A percentile compares a stretch with the other conserved stretches of the same genome.
phyloP scores from a whole-genome alignment of 2,797 vertebrate species.

The Gymnoscopelus microlampas region DNA sequence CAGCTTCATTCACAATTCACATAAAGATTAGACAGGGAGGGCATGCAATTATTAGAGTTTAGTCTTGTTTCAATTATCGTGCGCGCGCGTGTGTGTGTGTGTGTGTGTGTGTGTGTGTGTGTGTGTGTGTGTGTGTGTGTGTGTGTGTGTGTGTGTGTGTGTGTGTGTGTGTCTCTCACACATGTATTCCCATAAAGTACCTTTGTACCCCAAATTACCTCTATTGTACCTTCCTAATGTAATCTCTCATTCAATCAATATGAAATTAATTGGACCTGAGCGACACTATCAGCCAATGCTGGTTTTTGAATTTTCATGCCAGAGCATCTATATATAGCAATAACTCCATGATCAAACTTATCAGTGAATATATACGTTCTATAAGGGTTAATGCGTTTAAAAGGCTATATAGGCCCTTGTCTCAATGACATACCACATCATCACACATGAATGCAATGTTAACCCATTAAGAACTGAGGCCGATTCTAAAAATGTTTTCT shows the following conservation, averaged over 20 bases:
- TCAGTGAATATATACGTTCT: background rate
- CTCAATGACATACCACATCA: constrained; percentile 41
- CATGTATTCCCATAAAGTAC: constrained; percentile 4
- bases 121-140: no score
- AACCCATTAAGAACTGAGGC: no score
- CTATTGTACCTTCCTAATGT: no score
- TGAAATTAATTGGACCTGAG: constrained; percentile 12
- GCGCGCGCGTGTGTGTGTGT: no score
- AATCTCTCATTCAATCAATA: constrained; percentile 30
- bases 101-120: no score
- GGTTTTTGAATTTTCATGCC: constrained; percentile 4
- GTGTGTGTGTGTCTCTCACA: constrained; percentile 28
- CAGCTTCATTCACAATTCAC: no score
- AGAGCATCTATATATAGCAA: no score
- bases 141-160: no score
- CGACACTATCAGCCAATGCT: constrained; percentile 31
- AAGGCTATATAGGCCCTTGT: constrained; percentile 24
- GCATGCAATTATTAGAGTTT: no score
- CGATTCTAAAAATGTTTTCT: no score
- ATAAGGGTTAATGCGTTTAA: constrained; percentile 51
- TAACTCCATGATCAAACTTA: background rate
- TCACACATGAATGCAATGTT: constrained; percentile 17
- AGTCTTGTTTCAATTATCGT: no score
- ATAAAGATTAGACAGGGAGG: no score
- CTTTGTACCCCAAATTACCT: constrained; percentile 18